Percentiles rank a stretch among this genome's conserved stretches.
Evolutionary conservation across 2,113 vertebrate genomes (phyloP).

Genomic region (Rhagologus leucostigma): DNA sequence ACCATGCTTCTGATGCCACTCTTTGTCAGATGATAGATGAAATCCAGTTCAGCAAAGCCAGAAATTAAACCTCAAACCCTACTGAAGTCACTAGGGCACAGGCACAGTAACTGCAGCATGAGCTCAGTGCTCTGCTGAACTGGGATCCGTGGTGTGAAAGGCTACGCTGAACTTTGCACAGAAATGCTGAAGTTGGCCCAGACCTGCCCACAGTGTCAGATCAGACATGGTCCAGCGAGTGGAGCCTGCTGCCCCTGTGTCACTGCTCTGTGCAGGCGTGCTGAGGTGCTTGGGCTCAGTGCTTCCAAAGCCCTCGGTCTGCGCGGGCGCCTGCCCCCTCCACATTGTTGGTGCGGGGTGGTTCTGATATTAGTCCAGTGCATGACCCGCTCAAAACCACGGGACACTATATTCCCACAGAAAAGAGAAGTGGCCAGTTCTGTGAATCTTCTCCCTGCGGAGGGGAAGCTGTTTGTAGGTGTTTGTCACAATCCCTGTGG

Average conservation of each 20-base stretch:
- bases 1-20: neutral
- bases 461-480: neutral
- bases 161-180: neutral
- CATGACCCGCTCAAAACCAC: neutral
- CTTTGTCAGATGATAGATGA: neutral
- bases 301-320: neutral
- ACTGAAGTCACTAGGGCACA: neutral
- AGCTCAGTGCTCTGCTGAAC: neutral
- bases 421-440: neutral
- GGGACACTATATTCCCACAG: neutral
- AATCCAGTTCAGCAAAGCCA: neutral
- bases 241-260: neutral
- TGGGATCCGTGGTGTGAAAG: neutral
- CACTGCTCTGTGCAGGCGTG: neutral
- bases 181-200: neutral
- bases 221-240: neutral
- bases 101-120: neutral
- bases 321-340: fast-evolving
- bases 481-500: neutral
- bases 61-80: neutral
- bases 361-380: neutral
- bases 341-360: fast-evolving
- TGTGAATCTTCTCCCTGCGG: neutral
- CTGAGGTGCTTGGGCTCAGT: neutral
- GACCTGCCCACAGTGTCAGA: neutral